Evolutionary conservation across 2,797 vertebrate genomes (phyloP).

Genomic region (Philypnodon macrostomus): DNA sequence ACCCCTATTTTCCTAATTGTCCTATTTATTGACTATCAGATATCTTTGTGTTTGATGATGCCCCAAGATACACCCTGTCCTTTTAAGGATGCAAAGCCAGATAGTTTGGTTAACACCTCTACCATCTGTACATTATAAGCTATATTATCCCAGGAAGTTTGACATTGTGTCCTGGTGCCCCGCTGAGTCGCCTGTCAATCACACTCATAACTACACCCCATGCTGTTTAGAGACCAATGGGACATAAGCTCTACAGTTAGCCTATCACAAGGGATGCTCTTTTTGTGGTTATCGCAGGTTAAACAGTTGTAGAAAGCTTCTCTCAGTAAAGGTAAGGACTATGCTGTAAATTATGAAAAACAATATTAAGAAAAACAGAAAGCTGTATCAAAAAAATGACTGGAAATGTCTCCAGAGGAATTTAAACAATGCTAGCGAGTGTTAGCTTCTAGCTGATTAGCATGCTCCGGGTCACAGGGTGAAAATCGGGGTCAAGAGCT

Average conservation of each 20-base stretch:
- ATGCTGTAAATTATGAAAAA: too few relatives aligned
- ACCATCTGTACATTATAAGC: constrained; percentile 20
- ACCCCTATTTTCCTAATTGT: too few relatives aligned
- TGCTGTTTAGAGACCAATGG: not conserved
- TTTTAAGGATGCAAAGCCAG: not conserved
- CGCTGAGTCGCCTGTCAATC: constrained; percentile 27
- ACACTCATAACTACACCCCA: not conserved
- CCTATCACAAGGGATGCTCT: not conserved
- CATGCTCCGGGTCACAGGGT: constrained; percentile 38
- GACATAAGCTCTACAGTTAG: not conserved
- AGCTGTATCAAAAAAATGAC: constrained; percentile 30
- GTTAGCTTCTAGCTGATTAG: constrained; percentile 70
- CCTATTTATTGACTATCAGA: too few relatives aligned
- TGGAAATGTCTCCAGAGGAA: constrained; percentile 47
- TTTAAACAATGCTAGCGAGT: constrained; percentile 56
- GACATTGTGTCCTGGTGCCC: constrained; percentile 9
- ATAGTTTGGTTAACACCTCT: not conserved
- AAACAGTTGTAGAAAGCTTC: not conserved
- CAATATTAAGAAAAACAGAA: too few relatives aligned
- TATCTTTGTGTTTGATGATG: too few relatives aligned
- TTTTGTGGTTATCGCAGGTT: not conserved
- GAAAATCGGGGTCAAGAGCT: constrained; percentile 53
- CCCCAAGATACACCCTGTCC: too few relatives aligned
- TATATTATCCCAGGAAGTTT: constrained; percentile 13
- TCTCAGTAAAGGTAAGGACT: not conserved